Evolutionary conservation across 2,888 invertebrate genomes (phyloP).

Genomic region (Lepidocyrtoides sp.): DNA sequence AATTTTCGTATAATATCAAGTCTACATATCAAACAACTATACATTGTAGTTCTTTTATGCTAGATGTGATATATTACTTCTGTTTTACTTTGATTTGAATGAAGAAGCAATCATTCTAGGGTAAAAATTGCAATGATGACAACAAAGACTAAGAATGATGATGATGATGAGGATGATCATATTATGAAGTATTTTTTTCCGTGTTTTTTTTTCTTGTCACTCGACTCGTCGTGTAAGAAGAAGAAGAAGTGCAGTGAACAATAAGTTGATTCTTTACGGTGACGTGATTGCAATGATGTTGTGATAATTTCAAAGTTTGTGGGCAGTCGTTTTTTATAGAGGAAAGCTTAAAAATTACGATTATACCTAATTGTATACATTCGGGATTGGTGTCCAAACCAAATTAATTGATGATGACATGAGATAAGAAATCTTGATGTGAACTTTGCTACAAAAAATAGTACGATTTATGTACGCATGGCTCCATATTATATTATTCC

Average conservation of each 20-base stretch:
- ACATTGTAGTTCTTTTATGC: background rate
- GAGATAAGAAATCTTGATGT: background rate
- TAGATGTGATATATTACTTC: conserved; percentile 48
- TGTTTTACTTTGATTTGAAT: conserved; percentile 36
- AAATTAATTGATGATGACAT: no score
- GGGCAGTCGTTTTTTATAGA: background rate
- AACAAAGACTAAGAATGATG: no score
- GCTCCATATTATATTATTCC: conserved; percentile 13
- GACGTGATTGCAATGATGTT: background rate
- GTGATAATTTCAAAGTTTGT: background rate
- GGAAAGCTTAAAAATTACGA: background rate
- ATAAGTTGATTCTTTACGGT: background rate
- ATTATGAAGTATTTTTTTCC: conserved; percentile 56
- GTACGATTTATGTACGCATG: background rate
- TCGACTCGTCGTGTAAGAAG: no score
- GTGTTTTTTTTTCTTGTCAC: conserved; percentile 41
- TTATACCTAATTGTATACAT: background rate
- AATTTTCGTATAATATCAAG: background rate
- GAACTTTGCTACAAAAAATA: background rate
- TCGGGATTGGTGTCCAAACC: no score
- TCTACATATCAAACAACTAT: background rate
- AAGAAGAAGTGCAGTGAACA: background rate
- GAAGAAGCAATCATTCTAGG: conserved; percentile 5
- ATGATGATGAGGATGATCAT: conserved; percentile 34
- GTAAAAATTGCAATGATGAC: conserved; percentile 49